phyloP scores from a whole-genome alignment of 2,888 invertebrate species.

The Coelinius sp. region DNA sequence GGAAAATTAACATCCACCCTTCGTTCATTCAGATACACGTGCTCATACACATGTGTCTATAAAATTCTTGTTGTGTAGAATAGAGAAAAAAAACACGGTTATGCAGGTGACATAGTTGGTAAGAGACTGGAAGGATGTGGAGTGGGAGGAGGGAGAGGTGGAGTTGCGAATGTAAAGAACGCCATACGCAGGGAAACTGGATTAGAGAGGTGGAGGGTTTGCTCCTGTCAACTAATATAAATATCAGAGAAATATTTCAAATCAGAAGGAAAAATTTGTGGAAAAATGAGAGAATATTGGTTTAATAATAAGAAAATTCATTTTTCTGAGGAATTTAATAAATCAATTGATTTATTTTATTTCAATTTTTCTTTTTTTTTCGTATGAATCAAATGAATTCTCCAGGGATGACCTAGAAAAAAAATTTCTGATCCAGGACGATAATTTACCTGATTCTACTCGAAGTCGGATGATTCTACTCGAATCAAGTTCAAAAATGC shows the following conservation, averaged over 20 bases:
- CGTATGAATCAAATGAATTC: too few relatives aligned
- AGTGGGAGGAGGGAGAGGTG: slow-evolving; percentile 19
- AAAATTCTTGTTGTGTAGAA: background rate
- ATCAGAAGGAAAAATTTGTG: background rate
- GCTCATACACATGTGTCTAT: slow-evolving; percentile 29
- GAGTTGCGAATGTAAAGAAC: slow-evolving; percentile 29
- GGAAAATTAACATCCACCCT: slow-evolving; percentile 61
- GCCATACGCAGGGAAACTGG: slow-evolving; percentile 32
- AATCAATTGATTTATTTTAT: too few relatives aligned
- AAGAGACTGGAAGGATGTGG: slow-evolving; percentile 25
- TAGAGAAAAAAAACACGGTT: slow-evolving; percentile 18
- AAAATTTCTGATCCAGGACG: too few relatives aligned
- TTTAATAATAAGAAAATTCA: too few relatives aligned
- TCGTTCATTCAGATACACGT: slow-evolving; percentile 45
- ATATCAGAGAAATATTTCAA: background rate
- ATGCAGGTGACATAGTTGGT: slow-evolving; percentile 26
- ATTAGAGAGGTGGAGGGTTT: slow-evolving; percentile 33
- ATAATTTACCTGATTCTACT: too few relatives aligned
- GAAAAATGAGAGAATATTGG: too few relatives aligned
- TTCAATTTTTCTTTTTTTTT: too few relatives aligned
- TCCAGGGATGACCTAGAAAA: too few relatives aligned
- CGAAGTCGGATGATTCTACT: too few relatives aligned
- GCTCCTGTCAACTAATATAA: background rate
- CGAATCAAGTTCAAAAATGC: too few relatives aligned
- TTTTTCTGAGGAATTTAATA: too few relatives aligned